phyloP scores from a whole-genome alignment of 2,888 invertebrate genomes.

The Stenichneumon culpator region DNA sequence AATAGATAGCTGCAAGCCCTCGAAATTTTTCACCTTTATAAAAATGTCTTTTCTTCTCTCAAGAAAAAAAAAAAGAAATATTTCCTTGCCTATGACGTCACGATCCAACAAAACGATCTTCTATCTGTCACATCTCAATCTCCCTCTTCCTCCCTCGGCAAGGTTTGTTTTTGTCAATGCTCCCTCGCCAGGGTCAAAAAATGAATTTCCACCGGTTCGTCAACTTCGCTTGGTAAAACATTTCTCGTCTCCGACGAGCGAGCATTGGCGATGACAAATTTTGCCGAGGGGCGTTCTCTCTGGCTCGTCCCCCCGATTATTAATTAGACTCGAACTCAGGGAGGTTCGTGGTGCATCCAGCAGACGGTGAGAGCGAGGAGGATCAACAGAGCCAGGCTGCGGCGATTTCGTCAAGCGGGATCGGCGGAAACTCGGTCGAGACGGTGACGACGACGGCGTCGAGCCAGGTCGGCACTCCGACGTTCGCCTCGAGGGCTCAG shows the following conservation, averaged over 20 bases:
- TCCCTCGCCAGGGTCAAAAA: background rate
- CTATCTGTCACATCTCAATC: background rate
- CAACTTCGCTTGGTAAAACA: background rate
- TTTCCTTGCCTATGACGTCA: no score
- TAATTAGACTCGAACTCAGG: conserved; percentile 80
- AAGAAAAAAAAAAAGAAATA: no score
- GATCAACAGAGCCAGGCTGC: conserved; percentile 64
- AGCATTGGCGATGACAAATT: conserved; percentile 13
- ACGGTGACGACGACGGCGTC: conserved; percentile 63
- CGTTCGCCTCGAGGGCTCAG: conserved; percentile 76
- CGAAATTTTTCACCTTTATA: no score
- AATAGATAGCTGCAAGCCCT: no score
- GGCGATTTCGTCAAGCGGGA: conserved; percentile 27
- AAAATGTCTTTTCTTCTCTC: no score
- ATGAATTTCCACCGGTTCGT: background rate
- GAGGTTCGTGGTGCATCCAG: conserved; percentile 85
- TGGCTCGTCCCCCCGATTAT: conserved; percentile 55
- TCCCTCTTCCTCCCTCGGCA: background rate
- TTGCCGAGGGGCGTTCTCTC: background rate
- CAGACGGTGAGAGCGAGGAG: conserved; percentile 82
- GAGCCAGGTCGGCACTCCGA: conserved; percentile 77
- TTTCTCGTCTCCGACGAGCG: background rate
- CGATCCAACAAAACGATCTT: background rate
- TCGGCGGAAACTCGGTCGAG: conserved; percentile 50
- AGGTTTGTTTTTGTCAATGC: background rate